Evolutionary conservation across 2,113 vertebrate species (phyloP).

Genomic region (Elanus axillaris): DNA sequence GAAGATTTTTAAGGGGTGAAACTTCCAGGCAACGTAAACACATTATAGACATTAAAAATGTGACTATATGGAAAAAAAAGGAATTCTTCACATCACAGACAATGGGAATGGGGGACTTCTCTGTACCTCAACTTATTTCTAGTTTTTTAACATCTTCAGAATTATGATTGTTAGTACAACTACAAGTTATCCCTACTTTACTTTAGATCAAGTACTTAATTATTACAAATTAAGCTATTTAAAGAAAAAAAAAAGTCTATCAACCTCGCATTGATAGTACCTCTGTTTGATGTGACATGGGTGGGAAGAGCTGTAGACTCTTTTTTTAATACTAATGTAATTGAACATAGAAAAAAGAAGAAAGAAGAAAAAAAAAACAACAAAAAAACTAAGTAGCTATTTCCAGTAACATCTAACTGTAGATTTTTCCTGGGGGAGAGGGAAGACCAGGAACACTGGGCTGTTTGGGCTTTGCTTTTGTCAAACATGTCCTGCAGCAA

Average conservation of each 20-base stretch:
- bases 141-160: background rate
- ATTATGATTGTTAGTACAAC: background rate
- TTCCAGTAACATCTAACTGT: background rate
- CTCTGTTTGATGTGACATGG: background rate
- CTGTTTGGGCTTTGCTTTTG: background rate
- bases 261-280: background rate
- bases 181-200: background rate
- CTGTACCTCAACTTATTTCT: background rate
- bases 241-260: background rate
- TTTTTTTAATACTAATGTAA: background rate
- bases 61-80: background rate
- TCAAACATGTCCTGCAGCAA: background rate
- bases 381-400: background rate
- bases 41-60: background rate
- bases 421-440: background rate
- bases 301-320: background rate
- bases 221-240: background rate
- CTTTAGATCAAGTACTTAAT: background rate
- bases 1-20: background rate
- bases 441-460: background rate
- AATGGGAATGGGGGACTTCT: background rate
- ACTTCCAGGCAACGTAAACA: background rate
- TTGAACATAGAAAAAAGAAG: background rate
- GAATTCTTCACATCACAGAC: background rate
- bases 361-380: background rate